Base-by-base conservation (phyloP, 2,888 invertebrate genomes). In the Ypsolopha scabrella region DNA sequence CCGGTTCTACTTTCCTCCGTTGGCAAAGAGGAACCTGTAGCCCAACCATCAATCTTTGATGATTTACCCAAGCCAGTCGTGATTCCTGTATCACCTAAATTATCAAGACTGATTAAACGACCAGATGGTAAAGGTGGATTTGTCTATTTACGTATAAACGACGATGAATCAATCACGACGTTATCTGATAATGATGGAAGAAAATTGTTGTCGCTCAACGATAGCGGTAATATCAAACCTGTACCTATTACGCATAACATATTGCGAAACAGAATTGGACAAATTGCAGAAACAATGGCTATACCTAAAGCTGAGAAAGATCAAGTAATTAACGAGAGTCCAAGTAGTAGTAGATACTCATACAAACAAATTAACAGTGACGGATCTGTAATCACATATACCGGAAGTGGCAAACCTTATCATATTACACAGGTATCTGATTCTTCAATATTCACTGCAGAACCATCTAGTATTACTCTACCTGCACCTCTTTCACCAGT, bases 351-450 rank as follows among this genome's bases (percentile, higher is more conserved):
- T 53, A 7, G 43, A 10, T 60, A 57, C 52, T 58, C 58, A 7
- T 62, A 58, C 37, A 58, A 53, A 41, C 60, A 61, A 14, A 54
- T 52, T 6, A 57, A 57, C 34, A 6, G 41, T 37, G 62, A 61
- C 51, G 59, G 63, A 0, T 57, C 60, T 3, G 54, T 58, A 1
- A 55, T 56, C 14, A 55, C 54, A 24, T 44, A 56, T 52, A 38
- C 52, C 24, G 54, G 55, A 43, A 53, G 55, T 36, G 53, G 55
- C 9, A 50, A 57, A 45, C 59, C 39, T n/a, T 39, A 39, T n/a
- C 3, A 39, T 39, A 3, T n/a, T 39, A 39, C 11, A n/a, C 39
- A 39, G n/a, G 39, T 9, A 39, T 39, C 9, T n/a, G 1, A 3
- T n/a, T 39, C 9, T 39, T 9, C 39, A n/a, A n/a, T 3, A 39